phyloP scores from a whole-genome alignment of 2,888 invertebrate species.

The Neuroscelio doddi region DNA sequence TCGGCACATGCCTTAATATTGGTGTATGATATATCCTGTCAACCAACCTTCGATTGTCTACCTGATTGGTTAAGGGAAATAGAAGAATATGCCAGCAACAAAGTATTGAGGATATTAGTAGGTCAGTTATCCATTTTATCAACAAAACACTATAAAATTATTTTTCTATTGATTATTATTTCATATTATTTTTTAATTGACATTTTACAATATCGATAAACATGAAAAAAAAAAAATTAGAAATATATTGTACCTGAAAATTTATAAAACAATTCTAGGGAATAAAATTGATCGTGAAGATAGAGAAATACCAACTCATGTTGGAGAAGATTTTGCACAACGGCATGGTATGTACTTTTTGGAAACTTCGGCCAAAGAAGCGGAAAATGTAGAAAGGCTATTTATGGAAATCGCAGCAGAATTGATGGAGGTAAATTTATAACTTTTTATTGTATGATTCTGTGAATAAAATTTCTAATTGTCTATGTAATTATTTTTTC shows the following conservation, averaged over 20 bases:
- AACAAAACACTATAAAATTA: too few relatives aligned
- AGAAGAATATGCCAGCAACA: conserved; percentile 96
- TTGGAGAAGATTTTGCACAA: conserved; percentile 96
- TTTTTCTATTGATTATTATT: neutral
- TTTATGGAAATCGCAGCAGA: conserved; percentile 98
- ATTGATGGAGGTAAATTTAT: conserved; percentile 88
- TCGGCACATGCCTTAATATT: conserved; percentile 97
- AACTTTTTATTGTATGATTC: conserved; percentile 14
- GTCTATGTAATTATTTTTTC: too few relatives aligned
- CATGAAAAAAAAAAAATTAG: too few relatives aligned
- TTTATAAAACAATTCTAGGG: too few relatives aligned
- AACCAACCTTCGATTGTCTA: conserved; percentile 97
- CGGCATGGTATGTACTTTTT: conserved; percentile 98
- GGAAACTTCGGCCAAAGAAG: conserved; percentile 98
- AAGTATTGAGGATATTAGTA: conserved; percentile 94
- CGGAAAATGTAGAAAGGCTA: conserved; percentile 96
- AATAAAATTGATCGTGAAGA: conserved; percentile 98
- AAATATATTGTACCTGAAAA: too few relatives aligned
- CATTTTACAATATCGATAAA: too few relatives aligned
- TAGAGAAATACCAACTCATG: conserved; percentile 94
- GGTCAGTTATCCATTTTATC: conserved; percentile 78
- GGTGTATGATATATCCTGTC: conserved; percentile 97
- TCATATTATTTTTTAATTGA: too few relatives aligned
- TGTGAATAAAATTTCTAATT: conserved; percentile 24
- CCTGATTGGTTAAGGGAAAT: conserved; percentile 98